Base-by-base conservation (phyloP, 2,113 vertebrate genomes). In the Corythornis cristatus region DNA sequence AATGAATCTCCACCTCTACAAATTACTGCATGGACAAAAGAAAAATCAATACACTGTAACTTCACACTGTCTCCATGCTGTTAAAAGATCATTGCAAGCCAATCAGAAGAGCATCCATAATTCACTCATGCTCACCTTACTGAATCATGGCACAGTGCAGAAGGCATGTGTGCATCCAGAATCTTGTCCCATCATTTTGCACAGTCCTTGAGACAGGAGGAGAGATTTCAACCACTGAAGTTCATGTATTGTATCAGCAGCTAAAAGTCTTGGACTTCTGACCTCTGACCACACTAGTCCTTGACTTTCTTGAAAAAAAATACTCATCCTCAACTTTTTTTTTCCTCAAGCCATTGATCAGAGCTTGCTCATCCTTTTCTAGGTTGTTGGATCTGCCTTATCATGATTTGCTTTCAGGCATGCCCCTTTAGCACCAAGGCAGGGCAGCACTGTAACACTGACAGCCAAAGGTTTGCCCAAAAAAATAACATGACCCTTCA, bases 21-120 rank as follows among this genome's bases (percentile, higher is more conserved):
- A 94, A 93, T 92, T 90, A 92, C 54, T 37, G 43, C 68, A 40
- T 23, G 29, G 82, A 64, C 74, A 94, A 76, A 91, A 93, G 76
- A 91, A 96, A 50, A 95, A 96, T 91, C 91, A 93, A 95, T 95
- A 65, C 70, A 21, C 14, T 73, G 60, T 70, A 89, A 70, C 82
- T 95, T 91, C 91, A 81, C 56, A 37, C 82, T 12, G 3, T 64
- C 78, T 89, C 67, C 67, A 28, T 68, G 84, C 18, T 78, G 83
- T 89, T 93, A 96, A 93, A 85, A 86, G 51, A 81, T 74, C 8
- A 0, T 83, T 90, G 74, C 42, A 83, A 93, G 64, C 65, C 83
- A 81, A 91, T 92, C 91, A 76, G 73, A 95, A 78, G 33, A 70
- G 31, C 62, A 79, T 82, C 54, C 42, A 62, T 90, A 76, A 89